Percentiles rank a stretch among this genome's conserved stretches.
These are phyloP conservation scores for Channallabes apus DNA, from an alignment of 2,797 vertebrate genomes.

Conservation along the genomic window DNA sequence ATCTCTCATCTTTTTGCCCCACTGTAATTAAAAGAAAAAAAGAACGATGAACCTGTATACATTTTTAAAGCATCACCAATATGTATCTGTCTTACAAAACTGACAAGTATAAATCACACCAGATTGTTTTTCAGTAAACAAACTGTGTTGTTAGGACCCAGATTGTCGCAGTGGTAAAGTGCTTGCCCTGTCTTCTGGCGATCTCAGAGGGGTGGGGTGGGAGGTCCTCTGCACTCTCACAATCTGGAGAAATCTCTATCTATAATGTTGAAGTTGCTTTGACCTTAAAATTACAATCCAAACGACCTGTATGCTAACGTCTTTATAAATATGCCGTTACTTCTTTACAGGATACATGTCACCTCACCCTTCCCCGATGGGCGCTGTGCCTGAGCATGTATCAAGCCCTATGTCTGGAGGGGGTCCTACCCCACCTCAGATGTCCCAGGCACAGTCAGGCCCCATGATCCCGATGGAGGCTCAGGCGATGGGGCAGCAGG, in stretches of 20 bases:
- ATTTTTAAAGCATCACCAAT: not conserved
- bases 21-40: no score
- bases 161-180: no score
- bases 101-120: not conserved
- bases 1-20: no score
- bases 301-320: not conserved
- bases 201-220: no score
- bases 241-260: not conserved
- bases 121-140: not conserved
- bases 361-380: slow-evolving; percentile 91
- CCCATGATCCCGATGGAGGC: slow-evolving; percentile 87
- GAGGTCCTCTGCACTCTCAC: no score
- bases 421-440: slow-evolving; percentile 92
- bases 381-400: slow-evolving; percentile 85
- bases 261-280: not conserved
- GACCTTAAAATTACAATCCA: not conserved
- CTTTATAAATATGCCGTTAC: not conserved
- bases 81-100: not conserved
- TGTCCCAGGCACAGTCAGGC: slow-evolving; percentile 82
- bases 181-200: no score
- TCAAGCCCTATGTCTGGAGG: slow-evolving; percentile 94
- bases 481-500: slow-evolving; percentile 85
- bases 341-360: slow-evolving; percentile 87
- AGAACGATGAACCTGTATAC: not conserved
- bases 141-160: not conserved